phyloP scores from a whole-genome alignment of 2,113 vertebrate genomes.

The Lagopus leucura region DNA sequence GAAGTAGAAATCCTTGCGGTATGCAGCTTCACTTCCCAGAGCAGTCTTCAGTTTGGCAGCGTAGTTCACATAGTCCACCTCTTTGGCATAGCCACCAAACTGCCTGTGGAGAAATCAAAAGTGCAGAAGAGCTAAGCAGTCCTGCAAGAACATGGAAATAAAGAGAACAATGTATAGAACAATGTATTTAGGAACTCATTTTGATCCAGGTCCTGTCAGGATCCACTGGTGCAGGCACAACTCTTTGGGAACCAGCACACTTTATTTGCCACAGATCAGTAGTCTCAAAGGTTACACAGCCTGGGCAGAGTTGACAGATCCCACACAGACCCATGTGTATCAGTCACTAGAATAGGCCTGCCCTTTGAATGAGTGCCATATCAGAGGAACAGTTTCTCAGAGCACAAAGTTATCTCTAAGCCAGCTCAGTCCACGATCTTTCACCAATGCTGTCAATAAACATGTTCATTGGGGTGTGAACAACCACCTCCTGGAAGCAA shows the following conservation, averaged over 20 bases:
- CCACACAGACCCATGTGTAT: background rate
- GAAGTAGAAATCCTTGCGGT: conserved; percentile 84
- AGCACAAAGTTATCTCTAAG: background rate
- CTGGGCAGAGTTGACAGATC: background rate
- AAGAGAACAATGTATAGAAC: background rate
- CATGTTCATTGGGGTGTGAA: background rate
- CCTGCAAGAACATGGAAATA: background rate
- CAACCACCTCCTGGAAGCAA: background rate
- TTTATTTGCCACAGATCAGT: background rate
- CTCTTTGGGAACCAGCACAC: background rate
- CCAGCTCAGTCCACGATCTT: background rate
- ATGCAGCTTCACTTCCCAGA: conserved; percentile 84
- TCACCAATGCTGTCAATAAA: background rate
- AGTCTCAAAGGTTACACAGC: background rate
- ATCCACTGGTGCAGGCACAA: background rate
- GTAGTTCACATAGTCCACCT: conserved; percentile 82
- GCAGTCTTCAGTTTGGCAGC: conserved; percentile 83
- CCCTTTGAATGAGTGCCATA: background rate
- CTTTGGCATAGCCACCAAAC: conserved; percentile 92
- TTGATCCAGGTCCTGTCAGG: background rate
- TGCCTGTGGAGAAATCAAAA: conserved; percentile 77
- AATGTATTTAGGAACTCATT: background rate
- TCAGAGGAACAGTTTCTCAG: background rate
- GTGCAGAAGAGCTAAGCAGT: background rate
- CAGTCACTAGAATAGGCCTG: background rate